Conservation (phyloP, 2,113 vertebrate genomes). For the Ibidorhyncha struthersii region DNA sequence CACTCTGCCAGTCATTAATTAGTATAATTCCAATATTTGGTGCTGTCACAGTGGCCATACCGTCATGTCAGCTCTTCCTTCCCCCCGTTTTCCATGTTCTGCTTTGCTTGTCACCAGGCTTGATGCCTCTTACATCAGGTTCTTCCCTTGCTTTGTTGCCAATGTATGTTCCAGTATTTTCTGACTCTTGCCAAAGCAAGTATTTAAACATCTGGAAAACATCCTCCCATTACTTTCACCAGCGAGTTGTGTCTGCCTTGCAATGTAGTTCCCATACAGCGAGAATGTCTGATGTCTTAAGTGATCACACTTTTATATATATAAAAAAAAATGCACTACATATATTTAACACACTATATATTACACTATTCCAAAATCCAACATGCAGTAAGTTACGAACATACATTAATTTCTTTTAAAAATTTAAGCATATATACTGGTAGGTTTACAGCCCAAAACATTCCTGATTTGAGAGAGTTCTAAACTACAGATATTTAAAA, state of each 20-base stretch:
- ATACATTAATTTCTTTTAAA: neutral
- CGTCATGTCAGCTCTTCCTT: neutral
- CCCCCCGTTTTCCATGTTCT: constrained; percentile 35
- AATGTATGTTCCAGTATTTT: constrained; percentile 50
- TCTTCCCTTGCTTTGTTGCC: constrained; percentile 57
- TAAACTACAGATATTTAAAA: neutral
- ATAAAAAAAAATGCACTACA: neutral
- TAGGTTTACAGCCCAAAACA: neutral
- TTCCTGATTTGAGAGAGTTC: neutral
- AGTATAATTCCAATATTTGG: neutral
- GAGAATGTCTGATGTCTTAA: neutral
- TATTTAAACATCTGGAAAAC: constrained; percentile 75
- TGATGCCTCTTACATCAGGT: constrained; percentile 17
- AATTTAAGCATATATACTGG: neutral
- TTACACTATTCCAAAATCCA: neutral
- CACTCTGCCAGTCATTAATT: neutral
- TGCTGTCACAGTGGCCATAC: neutral
- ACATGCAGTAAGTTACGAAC: neutral
- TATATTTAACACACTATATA: neutral
- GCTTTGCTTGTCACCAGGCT: neutral
- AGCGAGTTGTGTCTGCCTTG: constrained; percentile 40
- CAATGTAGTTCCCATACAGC: neutral
- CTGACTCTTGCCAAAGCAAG: constrained; percentile 70
- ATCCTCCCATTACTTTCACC: constrained; percentile 58
- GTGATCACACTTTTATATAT: neutral